Evolutionary conservation across 2,888 invertebrate genomes (phyloP), one percentile per base, ranked within the genome.

Genomic region (Yponomeuta cagnagella): DNA sequence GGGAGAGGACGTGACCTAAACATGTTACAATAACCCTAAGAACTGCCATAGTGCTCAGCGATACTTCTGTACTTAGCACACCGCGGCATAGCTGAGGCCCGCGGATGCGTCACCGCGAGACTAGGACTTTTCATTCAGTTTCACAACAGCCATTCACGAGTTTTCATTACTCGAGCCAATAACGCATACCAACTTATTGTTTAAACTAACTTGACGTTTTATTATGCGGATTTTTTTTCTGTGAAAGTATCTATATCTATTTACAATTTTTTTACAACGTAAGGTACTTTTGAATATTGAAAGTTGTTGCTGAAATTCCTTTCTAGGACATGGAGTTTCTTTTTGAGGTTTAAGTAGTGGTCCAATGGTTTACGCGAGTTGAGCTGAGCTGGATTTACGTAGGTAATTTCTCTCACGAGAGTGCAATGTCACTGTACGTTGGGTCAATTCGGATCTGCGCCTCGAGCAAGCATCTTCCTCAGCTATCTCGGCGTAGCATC

Each of bases 401-500:
- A 23, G 23, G 37, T 37, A 37, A 37, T 37, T 2, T 37, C 37
- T 37, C 37, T 37, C 5, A 2, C 2, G 37, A 4, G 37, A 23
- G 23, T 23, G 23, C 43, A 12, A 12, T 58, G 15, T 58, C 15
- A 5, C 4, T 5, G 52, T 4, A 15, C 10, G 5, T 58, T 58
- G 2, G 15, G 52, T 58, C 5, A 15, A 15, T 58, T 58, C 12
- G 15, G 12, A 58, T 2, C 52, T 43, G 43, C 43, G 43, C 1
- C 43, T 43, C 6, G 15, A 23, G 68, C 10, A 68, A 43, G 33
- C 65, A 1, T 23, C 65, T 33, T 65, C 65, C 65, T 65, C 68
- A 23, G 43, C 48, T 48, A 43, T 23, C 48, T 68, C 48, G n/a
- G n/a, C 43, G 68, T 48, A n/a, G 68, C 37, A 68, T 68, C 68